Conservation (phyloP, 2,797 vertebrate species). For the Neosilurus hyrtlii region DNA sequence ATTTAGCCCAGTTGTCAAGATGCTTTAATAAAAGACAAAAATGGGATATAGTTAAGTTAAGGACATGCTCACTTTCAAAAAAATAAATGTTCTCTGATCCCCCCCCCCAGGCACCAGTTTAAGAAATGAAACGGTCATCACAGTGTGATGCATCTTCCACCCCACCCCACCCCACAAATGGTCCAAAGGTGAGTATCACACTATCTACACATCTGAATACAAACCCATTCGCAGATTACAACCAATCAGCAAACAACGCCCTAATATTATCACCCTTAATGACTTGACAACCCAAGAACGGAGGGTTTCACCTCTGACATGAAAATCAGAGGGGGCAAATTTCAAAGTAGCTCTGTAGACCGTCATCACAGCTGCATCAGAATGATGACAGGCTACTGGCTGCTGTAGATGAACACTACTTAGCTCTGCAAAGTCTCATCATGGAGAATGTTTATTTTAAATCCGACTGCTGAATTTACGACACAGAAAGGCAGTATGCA, state of each 20-base stretch:
- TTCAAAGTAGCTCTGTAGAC: constrained; percentile 18
- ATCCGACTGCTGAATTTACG: constrained; percentile 19
- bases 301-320: constrained; percentile 2
- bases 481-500: not conserved
- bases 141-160: not conserved
- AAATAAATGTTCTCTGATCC: no score
- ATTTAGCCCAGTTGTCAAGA: constrained; percentile 38
- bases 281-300: not conserved
- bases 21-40: not conserved
- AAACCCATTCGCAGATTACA: constrained; percentile 31
- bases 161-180: not conserved
- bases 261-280: constrained; percentile 11
- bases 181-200: constrained; percentile 50
- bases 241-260: not conserved
- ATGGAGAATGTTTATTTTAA: constrained; percentile 20
- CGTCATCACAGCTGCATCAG: not conserved
- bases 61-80: not conserved
- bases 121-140: constrained; percentile 14
- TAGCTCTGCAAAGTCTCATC: constrained; percentile 27
- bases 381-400: constrained; percentile 13
- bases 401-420: not conserved
- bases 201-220: constrained; percentile 34
- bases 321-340: constrained; percentile 31
- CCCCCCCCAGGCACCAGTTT: not conserved
- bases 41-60: constrained; percentile 43